Evolutionary conservation across 64 coral and sea anemone species (phyloP).

Genomic region (Actinia equina): DNA sequence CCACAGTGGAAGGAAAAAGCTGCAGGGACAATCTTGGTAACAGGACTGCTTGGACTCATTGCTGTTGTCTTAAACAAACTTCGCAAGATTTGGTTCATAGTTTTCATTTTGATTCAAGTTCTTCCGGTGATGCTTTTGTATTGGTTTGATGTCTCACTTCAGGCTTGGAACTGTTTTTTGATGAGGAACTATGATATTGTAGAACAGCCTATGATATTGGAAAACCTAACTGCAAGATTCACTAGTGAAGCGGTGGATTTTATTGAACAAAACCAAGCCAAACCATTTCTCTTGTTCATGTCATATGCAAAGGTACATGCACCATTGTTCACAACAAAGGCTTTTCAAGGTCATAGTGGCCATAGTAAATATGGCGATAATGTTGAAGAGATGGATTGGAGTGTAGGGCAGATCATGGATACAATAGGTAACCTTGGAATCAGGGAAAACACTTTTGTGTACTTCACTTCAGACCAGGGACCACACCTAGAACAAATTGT

Average conservation of each 20-base stretch:
- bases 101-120: not conserved
- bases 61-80: not conserved
- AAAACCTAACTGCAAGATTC: slow-evolving; percentile 58
- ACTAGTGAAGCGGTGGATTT: slow-evolving; percentile 53
- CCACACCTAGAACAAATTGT: slow-evolving; percentile 38
- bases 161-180: slow-evolving; percentile 26
- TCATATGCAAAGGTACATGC: slow-evolving; percentile 49
- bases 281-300: slow-evolving; percentile 40
- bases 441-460: slow-evolving; percentile 53
- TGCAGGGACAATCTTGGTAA: not conserved
- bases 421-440: slow-evolving; percentile 39
- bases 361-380: slow-evolving; percentile 67
- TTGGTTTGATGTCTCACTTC: not conserved
- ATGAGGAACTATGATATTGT: slow-evolving; percentile 56
- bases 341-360: slow-evolving; percentile 36
- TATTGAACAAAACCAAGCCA: slow-evolving; percentile 29
- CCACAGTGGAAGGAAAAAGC: not conserved
- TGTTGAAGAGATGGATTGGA: slow-evolving; percentile 77
- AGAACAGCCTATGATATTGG: slow-evolving; percentile 57
- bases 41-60: not conserved
- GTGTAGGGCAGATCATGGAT: slow-evolving; percentile 55
- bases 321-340: slow-evolving; percentile 27
- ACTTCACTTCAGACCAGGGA: slow-evolving; percentile 65
- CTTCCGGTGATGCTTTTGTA: not conserved
- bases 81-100: not conserved